Base-by-base conservation (phyloP, 92 coral and sea anemone species). In the Bergia sp. region DNA sequence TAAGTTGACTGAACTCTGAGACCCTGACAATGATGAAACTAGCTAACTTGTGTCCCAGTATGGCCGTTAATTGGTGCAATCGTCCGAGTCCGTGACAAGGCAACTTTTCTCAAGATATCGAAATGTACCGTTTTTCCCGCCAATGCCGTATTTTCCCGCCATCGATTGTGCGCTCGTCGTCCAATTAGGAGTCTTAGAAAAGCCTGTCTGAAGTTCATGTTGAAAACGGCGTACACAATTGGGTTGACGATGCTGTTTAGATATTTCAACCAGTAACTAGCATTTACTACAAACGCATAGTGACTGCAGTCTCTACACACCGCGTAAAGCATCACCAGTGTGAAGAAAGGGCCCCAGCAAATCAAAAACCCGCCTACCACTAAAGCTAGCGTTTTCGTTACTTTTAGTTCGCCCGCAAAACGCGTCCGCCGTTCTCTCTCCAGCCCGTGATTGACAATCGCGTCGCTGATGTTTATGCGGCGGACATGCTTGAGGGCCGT, bases 341-440 rank as follows among this genome's bases (percentile, higher is more conserved):
- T 82, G 61, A 95, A 95, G 87, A 95, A 95, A 77, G 98, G 98
- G 18, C 93, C 88, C 98, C 98, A 95, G 79, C 98, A 95, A 3
- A 95, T 65, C 36, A 95, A 76, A 78, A 95, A 95, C 2, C 95
- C 93, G 7, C 98, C 98, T 4, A 95, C 92, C 7, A 95, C 98
- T 38, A 95, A 67, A 3, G 93, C 98, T 15, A 95, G 18, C 1
- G 93, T 95, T 81, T 95, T 95, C 37, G 98, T 89, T 10, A 95
- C 77, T 89, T 89, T 93, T 4, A 95, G 92, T 72, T 95, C 98
- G 18, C 93, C 86, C 16, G 89, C 92, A 39, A 95, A 89, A 6
- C 92, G 88, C 12, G 88, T 61, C 9, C 88, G 90, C 40, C 89
- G 91, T 58, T 92, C 93, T 7, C 75, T 85, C 47, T 92, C 95